phyloP scores from a whole-genome alignment of 2,113 vertebrate genomes.

The Piprites chloris region DNA sequence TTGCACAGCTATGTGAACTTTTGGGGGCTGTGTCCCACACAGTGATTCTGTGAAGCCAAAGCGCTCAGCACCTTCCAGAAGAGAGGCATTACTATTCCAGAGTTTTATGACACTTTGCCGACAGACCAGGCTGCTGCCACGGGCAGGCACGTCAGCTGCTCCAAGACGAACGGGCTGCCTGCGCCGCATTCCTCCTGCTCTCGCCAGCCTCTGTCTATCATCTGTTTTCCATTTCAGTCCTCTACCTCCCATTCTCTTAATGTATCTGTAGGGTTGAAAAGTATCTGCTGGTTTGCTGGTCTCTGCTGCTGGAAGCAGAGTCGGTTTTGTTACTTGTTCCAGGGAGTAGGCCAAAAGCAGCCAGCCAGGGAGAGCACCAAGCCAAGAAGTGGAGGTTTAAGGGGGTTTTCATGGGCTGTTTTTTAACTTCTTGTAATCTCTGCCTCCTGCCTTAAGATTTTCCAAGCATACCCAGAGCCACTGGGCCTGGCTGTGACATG shows the following conservation, averaged over 20 bases:
- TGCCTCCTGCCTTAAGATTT: not conserved
- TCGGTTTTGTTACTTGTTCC: conserved; percentile 3
- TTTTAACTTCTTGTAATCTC: not conserved
- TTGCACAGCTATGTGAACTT: not conserved
- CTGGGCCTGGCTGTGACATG: not conserved
- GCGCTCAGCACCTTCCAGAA: not conserved
- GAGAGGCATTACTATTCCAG: not conserved
- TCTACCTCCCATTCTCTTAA: conserved; percentile 46
- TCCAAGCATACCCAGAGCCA: not conserved
- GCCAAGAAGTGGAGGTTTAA: conserved; percentile 30
- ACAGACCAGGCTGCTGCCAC: not conserved
- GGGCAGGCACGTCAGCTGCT: not conserved
- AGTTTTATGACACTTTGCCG: not conserved
- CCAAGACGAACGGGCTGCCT: not conserved
- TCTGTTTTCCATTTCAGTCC: conserved; percentile 54
- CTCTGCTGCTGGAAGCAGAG: conserved; percentile 21
- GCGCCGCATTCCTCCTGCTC: conserved; percentile 5
- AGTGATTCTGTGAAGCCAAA: not conserved
- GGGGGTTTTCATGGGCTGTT: not conserved
- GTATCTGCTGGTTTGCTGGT: not conserved
- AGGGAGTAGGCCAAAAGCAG: conserved; percentile 36
- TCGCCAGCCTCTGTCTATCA: conserved; percentile 32
- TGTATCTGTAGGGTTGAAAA: conserved; percentile 10
- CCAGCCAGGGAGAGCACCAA: not conserved
- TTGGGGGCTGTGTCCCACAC: not conserved